A percentile compares a stretch with the other conserved stretches of the same genome.
Conservation (phyloP, 2,888 invertebrate genomes). For the Epiblema foenella region DNA sequence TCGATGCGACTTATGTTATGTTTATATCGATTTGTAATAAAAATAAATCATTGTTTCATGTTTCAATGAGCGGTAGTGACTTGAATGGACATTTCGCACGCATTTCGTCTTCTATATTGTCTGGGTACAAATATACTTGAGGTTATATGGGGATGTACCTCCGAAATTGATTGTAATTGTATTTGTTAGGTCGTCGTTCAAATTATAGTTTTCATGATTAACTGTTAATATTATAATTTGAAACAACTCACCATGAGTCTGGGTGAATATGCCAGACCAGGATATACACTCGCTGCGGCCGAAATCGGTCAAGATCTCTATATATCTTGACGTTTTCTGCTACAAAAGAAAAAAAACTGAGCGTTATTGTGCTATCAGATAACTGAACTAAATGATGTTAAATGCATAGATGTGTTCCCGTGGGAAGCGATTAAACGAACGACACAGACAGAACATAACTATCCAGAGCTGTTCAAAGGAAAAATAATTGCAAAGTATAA, state of each 20-base stretch:
- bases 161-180: neutral
- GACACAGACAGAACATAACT: neutral
- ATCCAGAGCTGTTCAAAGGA: neutral
- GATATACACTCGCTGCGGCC: no score
- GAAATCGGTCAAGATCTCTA: no score
- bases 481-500: neutral
- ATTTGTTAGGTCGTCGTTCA: neutral
- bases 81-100: conserved; percentile 57
- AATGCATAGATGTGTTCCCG: neutral
- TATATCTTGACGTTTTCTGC: neutral
- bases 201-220: neutral
- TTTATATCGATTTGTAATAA: conserved; percentile 35
- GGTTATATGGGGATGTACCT: neutral
- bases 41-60: conserved; percentile 40
- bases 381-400: neutral
- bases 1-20: conserved; percentile 4
- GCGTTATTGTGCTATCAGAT: neutral
- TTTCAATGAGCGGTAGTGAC: conserved; percentile 51
- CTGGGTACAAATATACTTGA: conserved; percentile 48
- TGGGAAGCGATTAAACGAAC: neutral
- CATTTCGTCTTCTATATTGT: conserved; percentile 47
- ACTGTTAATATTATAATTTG: neutral
- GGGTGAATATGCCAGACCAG: no score
- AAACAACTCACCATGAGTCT: no score
- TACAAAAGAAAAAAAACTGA: neutral